Base-by-base conservation (phyloP, 2,888 invertebrate genomes). In the Ectropis crepuscularia region DNA sequence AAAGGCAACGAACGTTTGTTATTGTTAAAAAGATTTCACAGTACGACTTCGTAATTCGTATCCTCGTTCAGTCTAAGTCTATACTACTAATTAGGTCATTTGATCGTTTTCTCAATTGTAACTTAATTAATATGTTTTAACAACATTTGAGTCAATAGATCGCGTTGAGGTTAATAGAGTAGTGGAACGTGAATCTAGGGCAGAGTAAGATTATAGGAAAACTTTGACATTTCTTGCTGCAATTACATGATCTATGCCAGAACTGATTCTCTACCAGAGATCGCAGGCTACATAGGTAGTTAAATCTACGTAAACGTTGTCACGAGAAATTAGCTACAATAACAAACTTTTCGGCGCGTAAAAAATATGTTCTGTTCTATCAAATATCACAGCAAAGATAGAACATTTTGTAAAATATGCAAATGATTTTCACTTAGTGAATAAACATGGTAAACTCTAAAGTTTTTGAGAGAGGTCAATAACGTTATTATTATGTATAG, bases 131-230 rank as follows among this genome's bases (percentile, higher is more conserved):
- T 53, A 39, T 53, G 54, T 48, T 53, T 9, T 49, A 54, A 37
- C 55, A 59, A 55, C 50, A 37, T 54, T 36, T 28, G 43, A 53
- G 53, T 57, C 57, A 16, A 58, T 10, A 54, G 50, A 59, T 63
- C 46, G 49, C 8, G 54, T 50, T 51, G 50, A 48, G 60, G 60
- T 64, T 61, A 64, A 38, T 61, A 57, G 64, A 61, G 41, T 61
- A 60, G 48, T 64, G 38, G 64, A 39, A 10, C 64, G 43, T 39
- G 11, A 16, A 60, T 57, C 53, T 64, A 61, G 64, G 60, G 11
- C 57, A 62, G 43, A 12, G 12, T 10, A 16, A 39, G 42, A 51
- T 42, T 45, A 16, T 46, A 47, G 16, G 16, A 2, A 28, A 28
- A 28, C 10, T 37, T 45, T 50, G 38, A 51, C 43, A 39, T 10